Evolutionary conservation across 1,140 invertebrate genomes (phyloP), one percentile per base, ranked within the genome.

Genomic region (Drosophila lini): DNA sequence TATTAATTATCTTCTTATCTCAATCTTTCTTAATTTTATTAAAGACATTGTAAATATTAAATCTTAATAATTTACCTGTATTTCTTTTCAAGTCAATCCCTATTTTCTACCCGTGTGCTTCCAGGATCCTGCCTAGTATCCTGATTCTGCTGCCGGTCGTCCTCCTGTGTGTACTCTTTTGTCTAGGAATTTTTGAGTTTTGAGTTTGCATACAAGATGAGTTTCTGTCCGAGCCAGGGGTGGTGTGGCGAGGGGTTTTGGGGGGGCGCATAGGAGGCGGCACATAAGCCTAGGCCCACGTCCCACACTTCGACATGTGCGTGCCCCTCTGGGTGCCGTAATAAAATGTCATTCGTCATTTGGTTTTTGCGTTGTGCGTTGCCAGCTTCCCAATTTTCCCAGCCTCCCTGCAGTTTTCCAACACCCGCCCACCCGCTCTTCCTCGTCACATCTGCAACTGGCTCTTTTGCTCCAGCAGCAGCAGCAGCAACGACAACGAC

Each of bases 331-430:
- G 86, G 85, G 80, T 89, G 84, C 80, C 81, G 80, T 89, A 89
- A 89, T 89, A 89, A 89, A 89, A 89, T 89, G 84, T 89, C 84
- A 89, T 89, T 89, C 84, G 84, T 89, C 84, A 89, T 89, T 89
- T 89, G 84, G 84, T 89, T 89, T 89, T 89, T 84, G 84, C 84
- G 83, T 71, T 88, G 84, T 85, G 82, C 75, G 76, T 83, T 86
- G 69, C 76, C 71, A 34, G 62, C 65, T 69, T 69, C 65, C 65
- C 65, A 69, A 69, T 69, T 69, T 69, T 70, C 47, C 75, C 62
- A 64, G 64, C 48, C 19, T 19, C 64, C 11, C 22, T 19, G 42
- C 58, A 62, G 36, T 44, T 44, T 65, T 63, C 41, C 59, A 32
- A 48, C 8, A 1, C 38, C 16, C 10, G 9, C 42, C 3, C 34